Conservation (phyloP, 2,888 invertebrate species). For the Folsomia manolachei region DNA sequence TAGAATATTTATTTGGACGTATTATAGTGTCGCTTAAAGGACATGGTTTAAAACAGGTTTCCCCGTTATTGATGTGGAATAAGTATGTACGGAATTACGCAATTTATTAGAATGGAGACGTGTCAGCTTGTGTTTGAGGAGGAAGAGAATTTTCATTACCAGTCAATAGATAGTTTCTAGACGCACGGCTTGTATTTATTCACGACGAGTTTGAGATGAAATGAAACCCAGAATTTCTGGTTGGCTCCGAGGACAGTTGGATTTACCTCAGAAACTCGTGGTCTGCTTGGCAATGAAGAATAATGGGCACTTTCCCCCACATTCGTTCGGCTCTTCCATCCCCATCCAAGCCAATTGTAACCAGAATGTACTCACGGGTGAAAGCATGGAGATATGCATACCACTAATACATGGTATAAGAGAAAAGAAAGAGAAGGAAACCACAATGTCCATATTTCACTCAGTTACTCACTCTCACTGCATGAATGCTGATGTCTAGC, state of each 20-base stretch:
- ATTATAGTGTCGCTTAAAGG: too few species aligned
- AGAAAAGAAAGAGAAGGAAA: too few species aligned
- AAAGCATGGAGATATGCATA: too few species aligned
- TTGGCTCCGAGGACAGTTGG: not conserved
- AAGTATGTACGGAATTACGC: too few species aligned
- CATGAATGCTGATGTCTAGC: not conserved
- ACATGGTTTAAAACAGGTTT: too few species aligned
- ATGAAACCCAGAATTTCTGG: conserved; percentile 6
- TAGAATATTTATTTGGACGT: too few species aligned
- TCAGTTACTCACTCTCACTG: not conserved
- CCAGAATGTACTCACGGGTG: too few species aligned
- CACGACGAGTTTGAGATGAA: conserved; percentile 6
- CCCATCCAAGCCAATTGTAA: not conserved
- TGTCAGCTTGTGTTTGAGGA: too few species aligned
- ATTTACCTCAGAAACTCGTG: conserved; percentile 1
- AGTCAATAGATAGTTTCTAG: not conserved
- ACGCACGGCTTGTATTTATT: not conserved
- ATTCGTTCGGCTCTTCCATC: not conserved
- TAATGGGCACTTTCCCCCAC: not conserved
- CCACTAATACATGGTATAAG: too few species aligned
- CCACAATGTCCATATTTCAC: not conserved
- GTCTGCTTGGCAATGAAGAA: not conserved
- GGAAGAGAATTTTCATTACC: not conserved
- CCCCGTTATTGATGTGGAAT: too few species aligned
- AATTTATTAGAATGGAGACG: too few species aligned